phyloP scores from a whole-genome alignment of 2,888 invertebrate species.

The Agonopterix heracliana region DNA sequence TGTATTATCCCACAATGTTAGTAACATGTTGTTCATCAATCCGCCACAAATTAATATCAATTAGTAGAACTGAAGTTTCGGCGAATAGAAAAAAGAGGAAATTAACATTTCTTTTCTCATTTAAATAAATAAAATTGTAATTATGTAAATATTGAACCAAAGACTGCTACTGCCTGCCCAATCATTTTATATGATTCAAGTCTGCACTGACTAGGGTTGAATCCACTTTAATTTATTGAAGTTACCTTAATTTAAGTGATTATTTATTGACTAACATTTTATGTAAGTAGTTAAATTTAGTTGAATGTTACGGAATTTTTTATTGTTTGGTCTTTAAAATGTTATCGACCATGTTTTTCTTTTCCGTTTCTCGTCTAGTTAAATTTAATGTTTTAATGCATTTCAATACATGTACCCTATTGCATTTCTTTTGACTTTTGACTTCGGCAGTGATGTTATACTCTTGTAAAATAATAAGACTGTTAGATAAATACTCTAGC shows the following conservation, averaged over 20 bases:
- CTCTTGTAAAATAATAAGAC: slow-evolving; percentile 73
- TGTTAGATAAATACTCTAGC: slow-evolving; percentile 72
- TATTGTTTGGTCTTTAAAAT: slow-evolving; percentile 3
- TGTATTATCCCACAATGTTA: slow-evolving; percentile 13
- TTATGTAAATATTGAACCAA: slow-evolving; percentile 65
- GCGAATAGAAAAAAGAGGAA: slow-evolving; percentile 65
- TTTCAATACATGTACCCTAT: slow-evolving; percentile 46
- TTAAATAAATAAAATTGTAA: slow-evolving; percentile 18
- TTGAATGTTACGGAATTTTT: slow-evolving; percentile 27
- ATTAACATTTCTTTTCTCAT: slow-evolving; percentile 18
- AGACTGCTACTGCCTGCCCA: slow-evolving; percentile 60
- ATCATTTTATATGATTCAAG: slow-evolving; percentile 30
- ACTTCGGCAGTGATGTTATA: slow-evolving; percentile 57
- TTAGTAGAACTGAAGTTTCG: slow-evolving; percentile 56
- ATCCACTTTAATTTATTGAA: slow-evolving; percentile 66
- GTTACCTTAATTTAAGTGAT: slow-evolving; percentile 68
- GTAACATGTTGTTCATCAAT: slow-evolving; percentile 33
- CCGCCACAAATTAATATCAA: slow-evolving; percentile 59
- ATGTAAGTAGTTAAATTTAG: slow-evolving; percentile 41
- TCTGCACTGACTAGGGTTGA: slow-evolving; percentile 42
- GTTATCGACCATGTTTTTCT: not conserved
- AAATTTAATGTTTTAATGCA: slow-evolving; percentile 37
- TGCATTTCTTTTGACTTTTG: slow-evolving; percentile 59
- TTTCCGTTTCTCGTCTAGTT: slow-evolving; percentile 6
- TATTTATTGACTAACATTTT: slow-evolving; percentile 66